Base-by-base conservation (phyloP, 2,113 vertebrate genomes). In the Clarias magur region DNA sequence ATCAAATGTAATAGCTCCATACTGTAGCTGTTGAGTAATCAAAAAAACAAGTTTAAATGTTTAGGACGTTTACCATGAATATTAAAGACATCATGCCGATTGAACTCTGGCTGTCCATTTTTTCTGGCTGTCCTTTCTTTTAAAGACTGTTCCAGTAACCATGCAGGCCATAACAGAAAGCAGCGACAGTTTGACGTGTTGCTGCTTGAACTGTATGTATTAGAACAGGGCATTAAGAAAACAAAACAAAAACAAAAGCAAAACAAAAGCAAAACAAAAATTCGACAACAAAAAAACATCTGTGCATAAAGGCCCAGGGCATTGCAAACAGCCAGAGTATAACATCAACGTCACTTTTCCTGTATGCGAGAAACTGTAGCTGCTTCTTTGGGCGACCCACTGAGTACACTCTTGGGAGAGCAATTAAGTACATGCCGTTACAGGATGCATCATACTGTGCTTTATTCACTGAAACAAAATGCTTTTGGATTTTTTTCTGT, bases 351-450 rank as follows among this genome's bases (percentile, higher is more conserved):
- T 42, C 54, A 59, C 83, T 15, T 63, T 57, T 67, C 27, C 27
- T 75, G 72, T 68, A 17, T 63, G 63, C 54, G 27, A 80, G 89
- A 90, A 88, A 76, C 75, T 82, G 94, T 95, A 89, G 80, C 11
- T 57, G 85, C 72, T 13, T 93, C 86, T 87, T 84, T 78, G 84
- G 90, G 73, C 84, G 86, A 34, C 92, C 91, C 91, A 91, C 91
- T 91, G 92, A 78, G 91, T 87, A 88, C 93, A 89, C 88, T 91
- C 91, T 91, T 87, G 88, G 89, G 80, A 91, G 85, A 90, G 90
- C 91, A 92, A 94, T 95, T 93, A 92, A 91, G 91, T 92, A 91
- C 85, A 89, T 88, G 85, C 91, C 48, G 59, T 89, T 89, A 88
- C 88, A 90, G 80, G 84, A 82, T 85, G 87, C 87, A 84, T 91